Conservation (phyloP, 1,140 invertebrate species). For the Stenopsyche tienmushanensis region DNA sequence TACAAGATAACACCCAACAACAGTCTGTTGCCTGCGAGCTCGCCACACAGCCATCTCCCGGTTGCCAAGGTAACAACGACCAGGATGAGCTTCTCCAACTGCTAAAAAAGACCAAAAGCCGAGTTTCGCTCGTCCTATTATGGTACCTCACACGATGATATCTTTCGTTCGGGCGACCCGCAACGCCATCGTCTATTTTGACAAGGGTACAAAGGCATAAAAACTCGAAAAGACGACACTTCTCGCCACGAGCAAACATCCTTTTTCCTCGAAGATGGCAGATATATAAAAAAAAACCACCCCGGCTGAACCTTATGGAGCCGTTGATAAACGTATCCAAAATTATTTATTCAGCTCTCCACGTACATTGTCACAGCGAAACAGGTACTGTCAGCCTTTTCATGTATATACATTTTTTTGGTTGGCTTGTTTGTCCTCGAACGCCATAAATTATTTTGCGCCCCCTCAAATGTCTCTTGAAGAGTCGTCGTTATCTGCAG, state of each 20-base stretch:
- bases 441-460: too few species aligned
- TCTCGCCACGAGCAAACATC: conserved; percentile 20
- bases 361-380: too few species aligned
- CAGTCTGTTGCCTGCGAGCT: conserved; percentile 11
- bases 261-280: background rate
- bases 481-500: too few species aligned
- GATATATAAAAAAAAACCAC: background rate
- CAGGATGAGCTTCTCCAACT: conserved; percentile 3
- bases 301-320: background rate
- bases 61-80: conserved; percentile 20
- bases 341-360: too few species aligned
- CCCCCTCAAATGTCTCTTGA: too few species aligned
- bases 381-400: too few species aligned
- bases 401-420: too few species aligned
- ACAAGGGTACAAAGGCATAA: conserved; percentile 37
- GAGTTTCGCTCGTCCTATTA: background rate
- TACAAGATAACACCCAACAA: conserved; percentile 25
- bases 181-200: conserved; percentile 32
- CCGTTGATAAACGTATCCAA: too few species aligned
- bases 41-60: conserved; percentile 1
- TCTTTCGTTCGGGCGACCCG: conserved; percentile 7
- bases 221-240: conserved; percentile 2
- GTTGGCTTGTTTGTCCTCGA: too few species aligned
- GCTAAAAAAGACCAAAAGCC: background rate
- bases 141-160: background rate